Evolutionary conservation across 1,140 invertebrate species (phyloP).

Genomic region (Brachionus rubens): DNA sequence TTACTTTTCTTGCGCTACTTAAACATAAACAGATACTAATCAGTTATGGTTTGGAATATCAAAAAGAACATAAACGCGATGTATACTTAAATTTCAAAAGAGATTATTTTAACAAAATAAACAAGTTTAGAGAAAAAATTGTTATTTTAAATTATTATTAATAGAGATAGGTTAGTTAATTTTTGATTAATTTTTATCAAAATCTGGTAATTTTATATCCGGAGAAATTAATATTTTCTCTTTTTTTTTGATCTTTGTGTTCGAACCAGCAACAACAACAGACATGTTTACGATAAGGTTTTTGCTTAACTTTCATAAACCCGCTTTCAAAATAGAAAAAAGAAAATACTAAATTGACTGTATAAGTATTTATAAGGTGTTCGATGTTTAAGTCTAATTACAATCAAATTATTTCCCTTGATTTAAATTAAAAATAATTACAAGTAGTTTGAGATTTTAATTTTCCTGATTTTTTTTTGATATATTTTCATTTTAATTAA

Average conservation of each 20-base stretch:
- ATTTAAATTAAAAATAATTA: no score
- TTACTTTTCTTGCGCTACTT: not conserved
- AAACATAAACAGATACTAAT: constrained; percentile 38
- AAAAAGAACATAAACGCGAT: not conserved
- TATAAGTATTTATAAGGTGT: no score
- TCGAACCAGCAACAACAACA: not conserved
- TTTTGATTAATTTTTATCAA: constrained; percentile 25
- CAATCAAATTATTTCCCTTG: no score
- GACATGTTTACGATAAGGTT: no score
- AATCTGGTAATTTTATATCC: constrained; percentile 34
- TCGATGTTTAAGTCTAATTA: no score
- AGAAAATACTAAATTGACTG: not conserved
- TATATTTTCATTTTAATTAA: not conserved
- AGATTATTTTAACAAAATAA: constrained; percentile 7
- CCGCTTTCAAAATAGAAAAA: no score
- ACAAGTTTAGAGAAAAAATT: constrained; percentile 2
- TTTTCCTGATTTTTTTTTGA: constrained; percentile 5
- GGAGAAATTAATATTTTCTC: not conserved
- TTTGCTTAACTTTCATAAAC: no score
- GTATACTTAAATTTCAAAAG: constrained; percentile 15
- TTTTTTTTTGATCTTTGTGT: not conserved
- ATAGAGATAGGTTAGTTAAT: constrained; percentile 21
- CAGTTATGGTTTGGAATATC: constrained; percentile 30
- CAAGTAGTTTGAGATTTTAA: constrained; percentile 35
- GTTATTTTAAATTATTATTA: not conserved